phyloP scores from a whole-genome alignment of 1,140 invertebrate species.

The Drepana arcuata region DNA sequence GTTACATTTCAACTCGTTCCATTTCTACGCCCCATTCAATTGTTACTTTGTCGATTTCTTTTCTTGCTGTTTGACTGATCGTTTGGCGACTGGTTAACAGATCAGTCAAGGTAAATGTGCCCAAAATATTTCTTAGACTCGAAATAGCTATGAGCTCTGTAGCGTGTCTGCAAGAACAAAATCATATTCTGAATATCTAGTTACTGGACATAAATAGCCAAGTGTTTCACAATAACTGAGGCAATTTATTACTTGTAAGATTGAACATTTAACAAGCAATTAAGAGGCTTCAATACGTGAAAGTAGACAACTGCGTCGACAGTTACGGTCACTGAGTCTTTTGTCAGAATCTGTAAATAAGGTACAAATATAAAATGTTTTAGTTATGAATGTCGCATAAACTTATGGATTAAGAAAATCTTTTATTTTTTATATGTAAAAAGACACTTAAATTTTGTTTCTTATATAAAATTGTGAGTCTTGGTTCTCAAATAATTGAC shows the following conservation, averaged over 20 bases:
- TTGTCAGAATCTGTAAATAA: slow-evolving; percentile 79
- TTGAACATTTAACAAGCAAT: slow-evolving; percentile 83
- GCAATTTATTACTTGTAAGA: slow-evolving; percentile 82
- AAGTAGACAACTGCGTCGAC: slow-evolving; percentile 94
- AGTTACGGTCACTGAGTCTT: slow-evolving; percentile 91
- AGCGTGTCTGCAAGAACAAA: slow-evolving; percentile 54
- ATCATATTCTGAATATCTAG: too few relatives aligned
- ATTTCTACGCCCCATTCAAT: slow-evolving; percentile 36
- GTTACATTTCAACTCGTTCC: slow-evolving; percentile 47
- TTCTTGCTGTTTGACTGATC: slow-evolving; percentile 76
- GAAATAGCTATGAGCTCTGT: slow-evolving; percentile 87
- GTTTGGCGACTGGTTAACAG: slow-evolving; percentile 89
- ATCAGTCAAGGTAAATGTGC: slow-evolving; percentile 90
- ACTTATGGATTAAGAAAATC: too few relatives aligned
- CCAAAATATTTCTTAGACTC: slow-evolving; percentile 88
- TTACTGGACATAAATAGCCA: too few relatives aligned
- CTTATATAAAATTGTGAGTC: too few relatives aligned
- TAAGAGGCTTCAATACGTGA: slow-evolving; percentile 83
- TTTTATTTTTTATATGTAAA: too few relatives aligned
- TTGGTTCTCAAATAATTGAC: too few relatives aligned
- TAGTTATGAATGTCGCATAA: too few relatives aligned
- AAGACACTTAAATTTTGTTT: too few relatives aligned
- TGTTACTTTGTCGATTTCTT: slow-evolving; percentile 33
- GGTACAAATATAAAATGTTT: slow-evolving; percentile 1
- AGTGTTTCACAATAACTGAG: too few relatives aligned